phyloP scores from a whole-genome alignment of 2,113 vertebrate species.

The Bubalus kerabau region DNA sequence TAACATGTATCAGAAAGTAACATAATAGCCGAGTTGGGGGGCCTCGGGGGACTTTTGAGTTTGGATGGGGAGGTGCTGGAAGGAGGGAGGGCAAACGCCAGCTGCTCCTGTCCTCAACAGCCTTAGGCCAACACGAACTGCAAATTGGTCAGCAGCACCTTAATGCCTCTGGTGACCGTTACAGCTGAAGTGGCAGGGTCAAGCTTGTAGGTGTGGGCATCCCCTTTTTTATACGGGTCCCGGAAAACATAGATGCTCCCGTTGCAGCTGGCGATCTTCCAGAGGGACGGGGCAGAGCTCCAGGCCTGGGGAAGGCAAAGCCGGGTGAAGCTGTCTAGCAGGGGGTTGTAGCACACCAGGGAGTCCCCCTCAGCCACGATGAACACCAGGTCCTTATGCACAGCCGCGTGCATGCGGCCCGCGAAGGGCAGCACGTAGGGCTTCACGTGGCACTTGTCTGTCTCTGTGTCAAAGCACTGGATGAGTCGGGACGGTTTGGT shows the following conservation, averaged over 20 bases:
- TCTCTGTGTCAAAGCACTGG: slow-evolving; percentile 94
- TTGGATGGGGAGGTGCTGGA: background rate
- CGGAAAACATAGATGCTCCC: slow-evolving; percentile 97
- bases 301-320: slow-evolving; percentile 95
- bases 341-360: slow-evolving; percentile 95
- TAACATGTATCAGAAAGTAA: background rate
- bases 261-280: slow-evolving; percentile 99
- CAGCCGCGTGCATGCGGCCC: slow-evolving; percentile 94
- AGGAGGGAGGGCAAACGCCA: background rate
- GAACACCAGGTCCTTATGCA: slow-evolving; percentile 98
- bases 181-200: slow-evolving; percentile 97
- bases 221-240: slow-evolving; percentile 97
- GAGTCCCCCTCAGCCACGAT: slow-evolving; percentile 96
- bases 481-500: slow-evolving; percentile 98
- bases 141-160: slow-evolving; percentile 96
- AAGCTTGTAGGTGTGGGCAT: slow-evolving; percentile 95
- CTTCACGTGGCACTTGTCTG: slow-evolving; percentile 94
- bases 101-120: background rate
- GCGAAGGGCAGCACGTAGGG: slow-evolving; percentile 95
- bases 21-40: background rate
- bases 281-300: slow-evolving; percentile 95
- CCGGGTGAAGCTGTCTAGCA: slow-evolving; percentile 96
- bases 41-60: background rate
- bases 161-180: slow-evolving; percentile 93
- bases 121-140: slow-evolving; percentile 96